Percentiles rank a stretch among this genome's conserved stretches.
phyloP scores from a whole-genome alignment of 2,888 invertebrate species.

The Fragum whitleyi region DNA sequence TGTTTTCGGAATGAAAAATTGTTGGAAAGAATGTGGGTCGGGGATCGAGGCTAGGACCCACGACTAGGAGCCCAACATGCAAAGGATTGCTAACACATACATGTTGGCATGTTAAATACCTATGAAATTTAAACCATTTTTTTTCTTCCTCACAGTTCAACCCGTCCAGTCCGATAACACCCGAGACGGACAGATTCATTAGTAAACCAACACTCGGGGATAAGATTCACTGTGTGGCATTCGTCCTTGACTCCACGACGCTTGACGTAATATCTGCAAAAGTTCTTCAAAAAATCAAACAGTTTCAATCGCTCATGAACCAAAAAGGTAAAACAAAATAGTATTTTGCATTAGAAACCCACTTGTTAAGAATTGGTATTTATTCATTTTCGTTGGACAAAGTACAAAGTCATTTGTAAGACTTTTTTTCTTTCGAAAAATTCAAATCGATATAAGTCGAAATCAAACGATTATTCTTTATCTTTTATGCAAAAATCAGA shows the following conservation, averaged over 20 bases:
- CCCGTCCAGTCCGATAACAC: constrained; percentile 33
- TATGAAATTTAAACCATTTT: no score
- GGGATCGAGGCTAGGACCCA: no score
- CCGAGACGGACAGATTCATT: constrained; percentile 35
- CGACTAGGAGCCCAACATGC: no score
- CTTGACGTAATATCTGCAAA: constrained; percentile 30
- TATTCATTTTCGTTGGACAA: not conserved
- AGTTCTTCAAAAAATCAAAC: constrained; percentile 37
- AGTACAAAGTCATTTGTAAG: not conserved
- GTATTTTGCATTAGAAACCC: not conserved
- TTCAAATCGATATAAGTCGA: no score
- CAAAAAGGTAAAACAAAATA: constrained; percentile 15
- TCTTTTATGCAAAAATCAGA: no score
- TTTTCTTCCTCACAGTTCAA: constrained; percentile 30
- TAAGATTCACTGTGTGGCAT: constrained; percentile 41
- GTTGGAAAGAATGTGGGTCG: no score
- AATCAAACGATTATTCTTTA: no score
- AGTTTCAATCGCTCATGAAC: constrained; percentile 28
- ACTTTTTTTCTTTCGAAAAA: not conserved
- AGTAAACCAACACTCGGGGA: constrained; percentile 22
- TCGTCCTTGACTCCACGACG: constrained; percentile 27
- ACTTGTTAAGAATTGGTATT: not conserved
- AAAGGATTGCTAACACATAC: no score
- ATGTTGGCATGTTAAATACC: no score
- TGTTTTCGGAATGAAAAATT: no score